phyloP scores from a whole-genome alignment of 2,113 vertebrate species.

The Nothobranchius kuhntae region DNA sequence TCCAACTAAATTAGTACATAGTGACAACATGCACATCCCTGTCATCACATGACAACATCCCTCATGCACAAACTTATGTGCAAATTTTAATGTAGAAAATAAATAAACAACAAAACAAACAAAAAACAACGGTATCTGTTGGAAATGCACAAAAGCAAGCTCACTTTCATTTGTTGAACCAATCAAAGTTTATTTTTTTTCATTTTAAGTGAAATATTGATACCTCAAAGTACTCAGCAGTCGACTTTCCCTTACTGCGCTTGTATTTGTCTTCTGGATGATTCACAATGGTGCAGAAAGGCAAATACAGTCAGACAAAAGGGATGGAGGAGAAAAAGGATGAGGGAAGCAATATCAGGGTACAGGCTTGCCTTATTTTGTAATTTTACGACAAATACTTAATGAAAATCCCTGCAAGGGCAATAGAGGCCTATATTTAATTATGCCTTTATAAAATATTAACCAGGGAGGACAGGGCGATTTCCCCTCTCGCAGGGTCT shows the following conservation, averaged over 20 bases:
- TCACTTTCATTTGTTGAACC: conserved; percentile 62
- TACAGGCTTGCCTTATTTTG: conserved; percentile 73
- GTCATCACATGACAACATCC: conserved; percentile 2
- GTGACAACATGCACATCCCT: conserved; percentile 25
- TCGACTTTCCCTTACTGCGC: conserved; percentile 67
- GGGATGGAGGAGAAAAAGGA: conserved; percentile 34
- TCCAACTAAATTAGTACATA: conserved; percentile 41
- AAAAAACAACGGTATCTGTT: conserved; percentile 7
- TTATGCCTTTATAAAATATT: conserved; percentile 83
- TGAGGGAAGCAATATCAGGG: conserved; percentile 72
- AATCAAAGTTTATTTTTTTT: conserved; percentile 54
- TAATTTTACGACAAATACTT: conserved; percentile 81
- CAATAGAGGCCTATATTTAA: conserved; percentile 81
- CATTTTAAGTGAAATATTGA: conserved; percentile 83
- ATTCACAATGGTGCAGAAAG: conserved; percentile 63
- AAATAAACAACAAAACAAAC: neutral
- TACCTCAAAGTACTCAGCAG: conserved; percentile 58
- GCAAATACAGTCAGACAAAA: conserved; percentile 63
- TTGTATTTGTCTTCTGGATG: conserved; percentile 75
- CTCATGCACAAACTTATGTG: conserved; percentile 16
- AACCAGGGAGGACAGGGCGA: conserved; percentile 67
- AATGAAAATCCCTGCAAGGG: conserved; percentile 79
- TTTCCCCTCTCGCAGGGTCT: conserved; percentile 65
- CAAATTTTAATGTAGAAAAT: neutral
- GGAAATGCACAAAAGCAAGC: conserved; percentile 29